A percentile compares a stretch with the other conserved stretches of the same genome.
Conservation (phyloP, 2,888 invertebrate species). For the Ectobius pallidus region DNA sequence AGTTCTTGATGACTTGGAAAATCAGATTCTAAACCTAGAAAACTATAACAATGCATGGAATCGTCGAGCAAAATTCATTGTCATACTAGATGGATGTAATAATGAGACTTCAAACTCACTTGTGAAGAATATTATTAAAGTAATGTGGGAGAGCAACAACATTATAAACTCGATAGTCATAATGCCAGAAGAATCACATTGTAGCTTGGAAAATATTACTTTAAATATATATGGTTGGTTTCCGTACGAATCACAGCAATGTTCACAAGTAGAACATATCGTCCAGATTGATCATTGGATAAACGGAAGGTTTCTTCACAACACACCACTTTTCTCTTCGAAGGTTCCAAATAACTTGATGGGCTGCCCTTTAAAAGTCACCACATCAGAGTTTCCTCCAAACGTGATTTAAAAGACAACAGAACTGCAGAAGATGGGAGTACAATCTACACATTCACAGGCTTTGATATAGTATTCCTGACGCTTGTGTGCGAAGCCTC, state of each 20-base stretch:
- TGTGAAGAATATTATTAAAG: background rate
- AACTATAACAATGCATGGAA: background rate
- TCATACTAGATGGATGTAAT: background rate
- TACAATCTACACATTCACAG: background rate
- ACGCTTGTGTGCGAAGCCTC: background rate
- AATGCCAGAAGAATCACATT: too few species aligned
- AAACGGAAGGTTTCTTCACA: too few species aligned
- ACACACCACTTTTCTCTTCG: background rate
- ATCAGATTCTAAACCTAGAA: background rate
- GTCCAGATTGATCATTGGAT: background rate
- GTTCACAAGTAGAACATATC: background rate
- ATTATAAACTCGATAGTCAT: background rate
- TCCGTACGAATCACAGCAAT: background rate
- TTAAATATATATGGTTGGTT: background rate
- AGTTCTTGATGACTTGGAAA: background rate
- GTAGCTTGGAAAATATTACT: background rate
- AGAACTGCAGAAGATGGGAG: background rate
- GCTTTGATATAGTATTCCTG: slow-evolving; percentile 5
- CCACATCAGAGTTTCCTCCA: background rate
- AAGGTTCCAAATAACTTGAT: background rate
- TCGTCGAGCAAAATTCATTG: background rate
- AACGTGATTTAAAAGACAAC: background rate
- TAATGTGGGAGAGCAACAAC: background rate
- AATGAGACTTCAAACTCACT: background rate
- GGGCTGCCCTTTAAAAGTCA: background rate